A percentile compares a stretch with the other conserved stretches of the same genome.
These are phyloP conservation scores for Porites rus DNA, from an alignment of 92 coral and sea anemone species.

Conservation along the genomic window DNA sequence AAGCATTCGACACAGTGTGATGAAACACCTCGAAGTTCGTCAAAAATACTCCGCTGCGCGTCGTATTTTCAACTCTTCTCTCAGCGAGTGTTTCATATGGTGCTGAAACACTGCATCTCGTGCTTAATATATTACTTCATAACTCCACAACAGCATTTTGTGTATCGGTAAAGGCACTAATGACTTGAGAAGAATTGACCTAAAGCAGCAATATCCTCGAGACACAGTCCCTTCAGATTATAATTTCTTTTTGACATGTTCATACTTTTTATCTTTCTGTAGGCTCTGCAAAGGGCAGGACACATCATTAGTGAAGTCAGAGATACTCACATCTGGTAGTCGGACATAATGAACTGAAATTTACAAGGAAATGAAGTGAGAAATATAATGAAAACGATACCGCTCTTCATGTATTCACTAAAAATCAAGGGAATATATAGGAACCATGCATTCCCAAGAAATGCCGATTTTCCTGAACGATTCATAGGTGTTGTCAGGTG, in stretches of 20 bases:
- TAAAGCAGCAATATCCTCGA: too few relatives aligned
- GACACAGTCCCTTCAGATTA: constrained; percentile 48
- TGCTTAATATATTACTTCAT: too few relatives aligned
- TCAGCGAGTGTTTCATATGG: too few relatives aligned
- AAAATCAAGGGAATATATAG: background rate
- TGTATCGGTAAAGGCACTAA: too few relatives aligned
- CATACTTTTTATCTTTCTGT: background rate
- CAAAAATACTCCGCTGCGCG: too few relatives aligned
- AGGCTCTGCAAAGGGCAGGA: constrained; percentile 62
- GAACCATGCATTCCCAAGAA: background rate
- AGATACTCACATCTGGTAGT: constrained; percentile 89
- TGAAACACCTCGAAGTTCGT: too few relatives aligned
- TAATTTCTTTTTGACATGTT: background rate
- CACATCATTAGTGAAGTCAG: constrained; percentile 96
- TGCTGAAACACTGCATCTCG: too few relatives aligned
- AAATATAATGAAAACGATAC: background rate
- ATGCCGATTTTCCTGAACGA: background rate
- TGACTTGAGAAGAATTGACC: too few relatives aligned
- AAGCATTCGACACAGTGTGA: too few relatives aligned
- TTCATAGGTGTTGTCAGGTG: too few relatives aligned
- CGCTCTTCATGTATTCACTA: background rate
- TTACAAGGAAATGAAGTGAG: background rate
- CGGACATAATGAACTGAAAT: background rate
- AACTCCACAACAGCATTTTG: too few relatives aligned
- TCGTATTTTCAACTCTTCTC: too few relatives aligned